Conservation (phyloP, 2,888 invertebrate species). For the Tinea pellionella region DNA sequence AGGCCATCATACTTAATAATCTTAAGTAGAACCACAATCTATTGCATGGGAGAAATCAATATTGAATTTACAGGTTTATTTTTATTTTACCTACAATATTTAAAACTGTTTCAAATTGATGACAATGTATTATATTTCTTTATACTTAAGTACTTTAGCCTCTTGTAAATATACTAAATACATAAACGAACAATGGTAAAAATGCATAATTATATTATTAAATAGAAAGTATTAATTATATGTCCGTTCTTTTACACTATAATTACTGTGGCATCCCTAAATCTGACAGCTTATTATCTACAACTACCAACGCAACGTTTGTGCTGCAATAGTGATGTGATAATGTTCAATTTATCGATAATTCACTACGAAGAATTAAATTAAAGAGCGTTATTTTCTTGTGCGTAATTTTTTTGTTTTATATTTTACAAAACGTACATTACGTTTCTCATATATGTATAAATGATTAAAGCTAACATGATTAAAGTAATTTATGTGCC, state of each 20-base stretch:
- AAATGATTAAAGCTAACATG: too few species aligned
- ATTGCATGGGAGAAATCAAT: not conserved
- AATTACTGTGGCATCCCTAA: slow-evolving; percentile 6
- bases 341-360: not conserved
- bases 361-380: too few species aligned
- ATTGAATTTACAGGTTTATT: not conserved
- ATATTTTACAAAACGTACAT: too few species aligned
- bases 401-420: too few species aligned
- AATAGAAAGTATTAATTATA: not conserved
- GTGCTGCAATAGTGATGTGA: not conserved
- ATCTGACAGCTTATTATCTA: slow-evolving; percentile 8
- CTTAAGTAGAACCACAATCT: slow-evolving; percentile 4
- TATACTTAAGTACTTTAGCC: too few species aligned
- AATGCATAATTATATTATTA: not conserved
- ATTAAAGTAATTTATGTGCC: too few species aligned
- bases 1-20: slow-evolving; percentile 4
- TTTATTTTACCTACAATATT: not conserved
- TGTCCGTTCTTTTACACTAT: not conserved
- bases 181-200: not conserved
- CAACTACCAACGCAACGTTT: not conserved
- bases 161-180: too few species aligned
- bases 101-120: too few species aligned
- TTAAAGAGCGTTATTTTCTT: too few species aligned
- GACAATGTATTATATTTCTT: too few species aligned
- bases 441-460: too few species aligned